Base-by-base conservation (phyloP, 2,888 invertebrate species). In the Exocentrus adspersus region DNA sequence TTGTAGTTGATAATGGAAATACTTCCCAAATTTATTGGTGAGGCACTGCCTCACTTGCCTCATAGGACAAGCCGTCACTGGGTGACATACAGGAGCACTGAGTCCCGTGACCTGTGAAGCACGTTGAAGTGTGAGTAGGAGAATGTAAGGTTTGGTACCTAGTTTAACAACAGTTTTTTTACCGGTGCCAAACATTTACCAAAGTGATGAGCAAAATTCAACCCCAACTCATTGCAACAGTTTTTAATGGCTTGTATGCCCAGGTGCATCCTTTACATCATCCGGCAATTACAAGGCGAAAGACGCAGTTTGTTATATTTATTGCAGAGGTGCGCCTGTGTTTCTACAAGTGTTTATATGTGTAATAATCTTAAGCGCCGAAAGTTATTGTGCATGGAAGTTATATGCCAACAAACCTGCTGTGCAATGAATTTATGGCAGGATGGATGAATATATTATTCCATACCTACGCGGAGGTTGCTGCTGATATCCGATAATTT, bases 301-400 rank as follows among this genome's bases (percentile, higher is more conserved):
- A 54, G 42, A 54, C 19, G 21, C 43, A 42, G 54, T 54, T 54
- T 19, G 43, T 28, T 43, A 54, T 54, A 54, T 54, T 54, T 54
- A 54, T 54, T 42, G 42, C 43, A 17, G 28, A 42, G 54, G 43
- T 54, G 30, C 17, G 16, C 10, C 42, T 28, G 24, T 54, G 28
- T 28, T 48, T 28, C 48, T 48, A 48, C 48, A 42, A 24, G 54
- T 54, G 54, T 54, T 54, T 43, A 54, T 45, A 28, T 17, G 54
- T 28, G n/a, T 12, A 54, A 54, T 9, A 16, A 9, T 24, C 14
- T n/a, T 28, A 43, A 43, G 19, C 43, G 17, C 17, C 14, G 24
- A 19, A 43, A 28, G 54, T 45, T 43, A 30, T 21, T 24, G 41
- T 54, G 19, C 54, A 42, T 17, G 10, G 14, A 14, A 54, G 17